Evolutionary conservation across 1,140 invertebrate species (phyloP).

Genomic region (Rhyacophila brunnea): DNA sequence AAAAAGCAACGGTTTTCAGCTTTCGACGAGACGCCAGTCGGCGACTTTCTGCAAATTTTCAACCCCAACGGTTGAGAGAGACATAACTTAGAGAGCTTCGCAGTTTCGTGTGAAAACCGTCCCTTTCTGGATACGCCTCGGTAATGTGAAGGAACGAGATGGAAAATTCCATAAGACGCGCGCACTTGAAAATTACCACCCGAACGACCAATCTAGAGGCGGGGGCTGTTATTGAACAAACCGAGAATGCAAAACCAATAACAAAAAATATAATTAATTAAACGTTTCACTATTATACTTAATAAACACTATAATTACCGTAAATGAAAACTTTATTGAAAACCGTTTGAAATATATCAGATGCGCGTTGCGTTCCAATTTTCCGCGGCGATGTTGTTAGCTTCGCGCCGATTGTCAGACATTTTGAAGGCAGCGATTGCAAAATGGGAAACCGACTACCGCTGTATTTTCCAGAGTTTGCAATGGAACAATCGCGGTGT

Average conservation of each 20-base stretch:
- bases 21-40: slow-evolving; percentile 1
- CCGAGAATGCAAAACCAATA: no score
- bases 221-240: slow-evolving; percentile 24
- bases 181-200: slow-evolving; percentile 30
- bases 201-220: slow-evolving; percentile 18
- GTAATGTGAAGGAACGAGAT: slow-evolving; percentile 8
- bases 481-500: background rate
- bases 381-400: background rate
- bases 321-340: background rate
- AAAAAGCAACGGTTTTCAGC: slow-evolving; percentile 10
- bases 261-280: no score
- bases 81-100: slow-evolving; percentile 3
- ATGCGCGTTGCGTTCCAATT: background rate
- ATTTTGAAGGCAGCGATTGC: slow-evolving; percentile 6
- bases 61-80: slow-evolving; percentile 5
- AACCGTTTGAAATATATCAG: background rate
- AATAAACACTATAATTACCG: no score
- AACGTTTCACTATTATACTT: no score
- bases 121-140: slow-evolving; percentile 13
- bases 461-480: background rate
- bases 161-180: slow-evolving; percentile 24
- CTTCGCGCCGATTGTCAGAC: slow-evolving; percentile 14
- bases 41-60: slow-evolving; percentile 13
- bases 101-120: slow-evolving; percentile 9
- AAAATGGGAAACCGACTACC: background rate